Evolutionary conservation across 2,113 vertebrate species (phyloP), one percentile per base, ranked within the genome.

Genomic region (Phylloscopus trochilus): DNA sequence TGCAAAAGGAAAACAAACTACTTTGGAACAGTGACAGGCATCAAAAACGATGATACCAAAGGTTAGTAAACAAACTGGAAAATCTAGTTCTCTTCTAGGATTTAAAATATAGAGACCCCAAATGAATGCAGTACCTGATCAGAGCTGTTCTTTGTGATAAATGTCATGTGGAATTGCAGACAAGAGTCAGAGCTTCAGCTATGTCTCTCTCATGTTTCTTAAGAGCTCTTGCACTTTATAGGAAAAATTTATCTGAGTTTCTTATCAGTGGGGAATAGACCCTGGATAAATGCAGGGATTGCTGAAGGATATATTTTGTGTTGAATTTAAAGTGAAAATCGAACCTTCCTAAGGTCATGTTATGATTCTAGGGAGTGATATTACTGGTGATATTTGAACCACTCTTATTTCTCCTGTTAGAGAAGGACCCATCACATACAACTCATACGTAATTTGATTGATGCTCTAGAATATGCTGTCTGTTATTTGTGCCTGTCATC

Each of bases 291-390:
- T 37, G 43, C 35, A 81, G 21, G 10, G 46, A 80, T 59, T 90
- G 39, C 35, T 93, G 64, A 49, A 72, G 58, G 47, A 73, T 43
- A n/a, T 15, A 46, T 10, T 23, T 74, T 58, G 39, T 35, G 35
- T 28, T 89, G 80, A 92, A 83, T 69, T 92, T 53, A 59, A 88
- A 95, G 39, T 70, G 21, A 90, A 91, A 93, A 88, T n/a, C 18
- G 21, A 92, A 83, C 43, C 17, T 66, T 92, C 46, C 41, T 73
- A 69, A 66, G 49, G 49, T 83, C 64, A 31, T 41, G 15, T 20
- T 72, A 41, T 23, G 31, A 46, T 93, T 87, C 49, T 76, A 76
- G 33, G 30, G n/a, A 72, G n/a, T 55, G 15, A 64, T 49, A 35
- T 22, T 75, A 41, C 20, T 2, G 4, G 13, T 2, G 8, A 44